A percentile compares a stretch with the other conserved stretches of the same genome.
These are phyloP conservation scores for Ceratitis capitata DNA, from an alignment of 1,140 invertebrate species.

Conservation along the genomic window DNA sequence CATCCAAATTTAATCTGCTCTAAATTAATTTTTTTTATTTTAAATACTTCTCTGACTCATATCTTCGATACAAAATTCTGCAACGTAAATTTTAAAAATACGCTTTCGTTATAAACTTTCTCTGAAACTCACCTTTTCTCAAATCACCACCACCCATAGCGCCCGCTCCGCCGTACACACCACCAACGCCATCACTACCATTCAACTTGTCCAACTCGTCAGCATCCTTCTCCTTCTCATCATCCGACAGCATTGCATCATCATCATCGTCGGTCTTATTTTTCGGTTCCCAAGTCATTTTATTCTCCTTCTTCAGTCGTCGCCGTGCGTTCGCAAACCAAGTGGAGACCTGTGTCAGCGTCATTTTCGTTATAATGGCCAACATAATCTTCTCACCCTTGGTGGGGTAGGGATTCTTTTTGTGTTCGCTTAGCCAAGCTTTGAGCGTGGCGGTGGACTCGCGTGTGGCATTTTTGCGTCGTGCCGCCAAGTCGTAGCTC, in stretches of 20 bases:
- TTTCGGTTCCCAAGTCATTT: conserved; percentile 96
- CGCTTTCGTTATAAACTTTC: too few relatives aligned
- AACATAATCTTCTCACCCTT: conserved; percentile 97
- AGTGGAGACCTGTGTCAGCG: conserved; percentile 92
- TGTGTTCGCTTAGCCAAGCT: conserved; percentile 95
- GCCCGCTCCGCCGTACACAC: neutral
- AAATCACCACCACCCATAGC: conserved; percentile 40
- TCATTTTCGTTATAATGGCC: conserved; percentile 96
- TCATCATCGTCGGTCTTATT: conserved; percentile 92
- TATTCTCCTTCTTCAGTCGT: conserved; percentile 95
- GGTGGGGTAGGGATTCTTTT: conserved; percentile 95
- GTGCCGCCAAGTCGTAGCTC: conserved; percentile 90
- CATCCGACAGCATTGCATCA: conserved; percentile 85
- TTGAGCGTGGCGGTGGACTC: conserved; percentile 97
- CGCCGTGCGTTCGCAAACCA: conserved; percentile 96
- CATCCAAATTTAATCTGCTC: too few relatives aligned
- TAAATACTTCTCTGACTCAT: too few relatives aligned
- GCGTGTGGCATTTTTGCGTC: conserved; percentile 96
- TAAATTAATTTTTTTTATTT: too few relatives aligned
- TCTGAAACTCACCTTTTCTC: conserved; percentile 53
- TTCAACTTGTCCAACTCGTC: conserved; percentile 71
- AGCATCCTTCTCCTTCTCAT: conserved; percentile 85
- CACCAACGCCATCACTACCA: conserved; percentile 45
- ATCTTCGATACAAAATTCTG: too few relatives aligned
- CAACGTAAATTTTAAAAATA: too few relatives aligned